Base-by-base conservation (phyloP, 2,888 invertebrate genomes). In the Siphlonurus alternatus region DNA sequence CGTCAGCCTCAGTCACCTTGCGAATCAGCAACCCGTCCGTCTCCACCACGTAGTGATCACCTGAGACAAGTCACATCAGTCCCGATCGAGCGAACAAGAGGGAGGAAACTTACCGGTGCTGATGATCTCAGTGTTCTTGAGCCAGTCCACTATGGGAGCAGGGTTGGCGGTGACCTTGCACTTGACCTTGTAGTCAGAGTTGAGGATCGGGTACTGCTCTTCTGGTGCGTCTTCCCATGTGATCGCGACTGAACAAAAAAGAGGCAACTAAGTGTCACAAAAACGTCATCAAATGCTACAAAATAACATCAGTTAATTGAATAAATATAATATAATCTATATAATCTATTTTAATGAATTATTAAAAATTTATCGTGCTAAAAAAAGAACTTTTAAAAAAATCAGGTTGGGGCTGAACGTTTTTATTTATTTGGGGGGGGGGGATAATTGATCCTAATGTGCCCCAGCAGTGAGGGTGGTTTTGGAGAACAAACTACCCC, bases 91-190 rank as follows among this genome's bases (percentile, higher is more conserved):
- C n/a, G n/a, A n/a, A n/a, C n/a, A n/a, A n/a, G n/a, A n/a, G n/a
- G n/a, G n/a, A n/a, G n/a, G n/a, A n/a, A n/a, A 62, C 66, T 65
- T 69, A 72, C 72, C 71, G 5, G 85, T 84, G 63, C 77, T 77
- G 66, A 91, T 85, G 66, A 81, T 78, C 70, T 83, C 82, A 51
- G 86, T 87, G 73, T 91, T 86, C 74, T 87, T 87, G 68, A 87
- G 81, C 92, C 93, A 93, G 73, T 89, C 88, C 15, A 93, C 85
- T n/a, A 84, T 81, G 0, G 93, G 92, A 38, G 88, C 80, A 15
- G 93, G 93, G 74, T 87, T 86, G 0, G 93, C 93, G 66, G 83
- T 84, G 0, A 93, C 93, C 74, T 87, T 84, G 73, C 94, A 94
- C 76, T 83, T 85, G 20, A 94, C 84, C 73, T 83, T 83, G 73